A percentile compares a stretch with the other conserved stretches of the same genome.
These are phyloP conservation scores for Platichthys flesus DNA, from an alignment of 2,113 vertebrate genomes.

Conservation along the genomic window DNA sequence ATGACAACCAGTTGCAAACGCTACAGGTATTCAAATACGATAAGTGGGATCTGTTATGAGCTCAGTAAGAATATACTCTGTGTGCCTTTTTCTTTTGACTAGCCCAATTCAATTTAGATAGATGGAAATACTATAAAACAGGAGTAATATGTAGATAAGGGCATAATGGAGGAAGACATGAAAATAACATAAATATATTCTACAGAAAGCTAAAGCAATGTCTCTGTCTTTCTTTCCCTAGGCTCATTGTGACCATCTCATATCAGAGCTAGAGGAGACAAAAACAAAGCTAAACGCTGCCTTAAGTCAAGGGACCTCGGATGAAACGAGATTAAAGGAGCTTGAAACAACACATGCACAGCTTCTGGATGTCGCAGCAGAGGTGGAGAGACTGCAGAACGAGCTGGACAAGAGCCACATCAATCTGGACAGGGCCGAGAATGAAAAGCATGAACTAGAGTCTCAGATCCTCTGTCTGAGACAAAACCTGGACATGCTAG, in stretches of 20 bases:
- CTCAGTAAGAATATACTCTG: background rate
- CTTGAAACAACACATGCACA: constrained; percentile 41
- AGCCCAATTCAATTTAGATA: too few relatives aligned
- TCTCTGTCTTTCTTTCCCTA: constrained; percentile 44
- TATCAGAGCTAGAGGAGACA: constrained; percentile 69
- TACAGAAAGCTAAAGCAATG: background rate
- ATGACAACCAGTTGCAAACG: constrained; percentile 43
- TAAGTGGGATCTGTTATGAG: background rate
- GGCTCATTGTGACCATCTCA: constrained; percentile 70
- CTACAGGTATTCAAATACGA: constrained; percentile 46
- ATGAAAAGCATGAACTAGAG: constrained; percentile 78
- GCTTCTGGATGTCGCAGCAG: constrained; percentile 32
- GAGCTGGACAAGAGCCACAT: constrained; percentile 71
- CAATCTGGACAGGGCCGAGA: constrained; percentile 62
- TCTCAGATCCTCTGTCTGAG: constrained; percentile 70
- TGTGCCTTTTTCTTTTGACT: background rate
- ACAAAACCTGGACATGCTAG: constrained; percentile 66
- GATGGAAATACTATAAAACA: too few relatives aligned
- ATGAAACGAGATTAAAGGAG: constrained; percentile 31
- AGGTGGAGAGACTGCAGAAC: constrained; percentile 58
- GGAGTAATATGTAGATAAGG: too few relatives aligned
- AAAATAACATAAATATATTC: too few relatives aligned
- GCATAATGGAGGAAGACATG: too few relatives aligned
- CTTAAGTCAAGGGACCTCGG: constrained; percentile 69
- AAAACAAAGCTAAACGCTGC: constrained; percentile 61